Percentiles rank a stretch among this genome's conserved stretches.
phyloP scores from a whole-genome alignment of 2,888 invertebrate species.

The Chironomus tentans region DNA sequence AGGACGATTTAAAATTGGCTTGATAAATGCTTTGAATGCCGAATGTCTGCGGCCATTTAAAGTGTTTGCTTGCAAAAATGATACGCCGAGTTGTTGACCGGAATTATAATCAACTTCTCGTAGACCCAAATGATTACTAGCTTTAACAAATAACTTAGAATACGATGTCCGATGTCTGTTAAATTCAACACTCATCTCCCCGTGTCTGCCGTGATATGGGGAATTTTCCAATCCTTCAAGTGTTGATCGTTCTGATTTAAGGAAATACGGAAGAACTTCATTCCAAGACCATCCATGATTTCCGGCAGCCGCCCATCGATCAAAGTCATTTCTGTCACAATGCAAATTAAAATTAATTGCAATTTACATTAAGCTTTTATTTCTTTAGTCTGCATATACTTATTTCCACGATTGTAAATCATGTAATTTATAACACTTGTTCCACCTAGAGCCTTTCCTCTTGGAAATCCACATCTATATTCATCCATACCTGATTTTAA shows the following conservation, averaged over 20 bases:
- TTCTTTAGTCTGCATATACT: background rate
- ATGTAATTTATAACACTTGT: slow-evolving; percentile 54
- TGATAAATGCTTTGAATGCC: slow-evolving; percentile 55
- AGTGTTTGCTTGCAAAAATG: slow-evolving; percentile 54
- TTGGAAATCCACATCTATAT: slow-evolving; percentile 43
- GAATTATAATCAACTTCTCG: slow-evolving; percentile 61
- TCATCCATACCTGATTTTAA: slow-evolving; percentile 37
- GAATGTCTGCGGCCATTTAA: slow-evolving; percentile 54
- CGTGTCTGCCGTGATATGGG: slow-evolving; percentile 51
- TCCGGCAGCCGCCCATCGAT: slow-evolving; percentile 56
- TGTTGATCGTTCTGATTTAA: slow-evolving; percentile 50
- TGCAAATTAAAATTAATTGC: no score
- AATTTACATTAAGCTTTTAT: background rate
- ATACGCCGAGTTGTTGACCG: slow-evolving; percentile 53
- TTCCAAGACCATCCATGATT: slow-evolving; percentile 65
- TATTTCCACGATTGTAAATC: slow-evolving; percentile 66
- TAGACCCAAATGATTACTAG: slow-evolving; percentile 56
- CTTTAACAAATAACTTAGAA: slow-evolving; percentile 49
- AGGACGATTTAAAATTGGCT: slow-evolving; percentile 46
- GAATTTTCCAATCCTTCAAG: slow-evolving; percentile 41
- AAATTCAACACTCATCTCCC: slow-evolving; percentile 53
- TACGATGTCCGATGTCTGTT: slow-evolving; percentile 46
- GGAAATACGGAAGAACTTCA: slow-evolving; percentile 52
- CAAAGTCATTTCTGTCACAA: slow-evolving; percentile 52
- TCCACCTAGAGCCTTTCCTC: slow-evolving; percentile 52